Percentiles rank a stretch among this genome's conserved stretches.
Evolutionary conservation across 2,113 vertebrate genomes (phyloP).

Genomic region (Todiramphus saurophagus): DNA sequence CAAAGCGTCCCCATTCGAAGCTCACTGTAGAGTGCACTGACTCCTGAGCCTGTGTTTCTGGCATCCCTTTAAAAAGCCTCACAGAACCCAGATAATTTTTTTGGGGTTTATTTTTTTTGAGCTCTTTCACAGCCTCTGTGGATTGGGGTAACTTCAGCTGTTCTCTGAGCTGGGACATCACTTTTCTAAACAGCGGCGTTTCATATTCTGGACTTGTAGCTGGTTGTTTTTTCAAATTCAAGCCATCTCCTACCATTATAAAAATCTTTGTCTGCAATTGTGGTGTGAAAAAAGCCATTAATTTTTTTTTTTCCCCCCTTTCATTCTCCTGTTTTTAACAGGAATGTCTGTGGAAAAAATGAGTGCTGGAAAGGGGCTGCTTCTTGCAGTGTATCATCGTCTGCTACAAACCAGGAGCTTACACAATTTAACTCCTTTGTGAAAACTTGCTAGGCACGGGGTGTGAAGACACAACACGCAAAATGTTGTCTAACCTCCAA

Average conservation of each 20-base stretch:
- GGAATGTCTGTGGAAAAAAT: neutral
- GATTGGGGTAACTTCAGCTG: neutral
- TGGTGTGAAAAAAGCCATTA: neutral
- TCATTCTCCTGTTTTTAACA: neutral
- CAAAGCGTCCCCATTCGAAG: neutral
- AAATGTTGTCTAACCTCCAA: neutral
- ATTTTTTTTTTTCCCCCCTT: neutral
- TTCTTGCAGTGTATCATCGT: neutral
- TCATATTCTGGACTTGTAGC: neutral
- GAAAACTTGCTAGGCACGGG: neutral
- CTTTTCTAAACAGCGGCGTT: neutral
- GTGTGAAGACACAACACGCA: neutral
- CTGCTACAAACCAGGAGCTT: neutral
- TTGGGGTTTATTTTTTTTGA: neutral
- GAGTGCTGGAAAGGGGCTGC: neutral
- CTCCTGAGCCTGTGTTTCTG: neutral
- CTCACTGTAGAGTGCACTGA: fast-evolving
- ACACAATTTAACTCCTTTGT: neutral
- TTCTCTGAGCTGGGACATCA: neutral
- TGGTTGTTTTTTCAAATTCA: constrained; percentile 26
- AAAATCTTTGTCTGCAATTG: constrained; percentile 3
- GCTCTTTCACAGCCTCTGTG: neutral
- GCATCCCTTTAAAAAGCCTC: neutral
- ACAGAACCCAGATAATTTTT: too few relatives aligned
- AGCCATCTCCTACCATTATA: neutral